Base-by-base conservation (phyloP, 2,888 invertebrate genomes). In the Deilephila porcellus region DNA sequence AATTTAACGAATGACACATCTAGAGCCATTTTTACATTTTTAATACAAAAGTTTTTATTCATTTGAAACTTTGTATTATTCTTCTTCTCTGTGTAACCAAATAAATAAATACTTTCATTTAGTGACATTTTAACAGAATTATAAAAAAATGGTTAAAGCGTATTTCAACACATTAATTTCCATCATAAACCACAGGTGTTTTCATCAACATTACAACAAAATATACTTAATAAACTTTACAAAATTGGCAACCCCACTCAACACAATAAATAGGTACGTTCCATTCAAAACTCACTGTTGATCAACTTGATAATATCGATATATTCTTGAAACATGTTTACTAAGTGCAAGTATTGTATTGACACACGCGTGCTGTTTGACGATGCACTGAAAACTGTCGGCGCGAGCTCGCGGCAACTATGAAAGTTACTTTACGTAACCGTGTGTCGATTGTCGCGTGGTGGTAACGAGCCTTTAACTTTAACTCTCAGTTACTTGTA, bases 241-340 rank as follows among this genome's bases (percentile, higher is more conserved):
- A 45, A 45, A 45, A 45, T 45, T 45, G 11, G 45, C 45, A 45
- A 45, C 45, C 45, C 45, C 45, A 14, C 45, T 56, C 1, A n/a
- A 56, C 56, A 56, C 56, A 56, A 56, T 56, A n/a, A n/a, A 56
- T 56, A 25, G 25, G 0, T 25, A 56, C 19, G 17, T 56, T 56
- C 5, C 56, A 56, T 45, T 45, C 14, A 53, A 7, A 75, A 76
- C 81, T 81, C 80, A 81, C 81, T 80, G 60, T 81, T 80, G 11
- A 81, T 78, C 70, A 81, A 74, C 71, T 78, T 76, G 64, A 81
- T 74, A 71, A 81, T 81, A 77, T 80, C 81, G n/a, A 81, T 78
- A 76, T 79, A 81, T 63, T 81, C 81, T 73, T 80, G 81, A 71
- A 80, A 81, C 81, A 81, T 81, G 72, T 59, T 74, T 34, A 34